phyloP scores from a whole-genome alignment of 35 echinoderm and acorn worm species.

The Strongylocentrotus purpuratus region DNA sequence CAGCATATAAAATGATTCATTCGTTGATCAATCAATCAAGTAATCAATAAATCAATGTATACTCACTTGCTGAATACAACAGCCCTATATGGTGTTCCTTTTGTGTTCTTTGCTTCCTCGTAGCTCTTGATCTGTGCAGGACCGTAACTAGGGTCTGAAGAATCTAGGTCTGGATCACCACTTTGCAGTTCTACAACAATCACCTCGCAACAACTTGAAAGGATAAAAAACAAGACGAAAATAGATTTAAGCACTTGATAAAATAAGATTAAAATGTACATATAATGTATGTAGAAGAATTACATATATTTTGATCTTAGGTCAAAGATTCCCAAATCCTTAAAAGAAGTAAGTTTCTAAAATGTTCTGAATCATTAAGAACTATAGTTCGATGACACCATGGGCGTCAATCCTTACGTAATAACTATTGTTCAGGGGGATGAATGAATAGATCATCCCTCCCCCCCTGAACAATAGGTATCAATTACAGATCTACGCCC shows the following conservation, averaged over 20 bases:
- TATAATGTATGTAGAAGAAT: not conserved
- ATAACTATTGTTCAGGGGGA: too few relatives aligned
- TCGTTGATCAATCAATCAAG: too few relatives aligned
- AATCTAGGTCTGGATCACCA: not conserved
- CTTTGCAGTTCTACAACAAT: not conserved
- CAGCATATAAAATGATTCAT: not conserved
- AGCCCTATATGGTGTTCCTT: not conserved
- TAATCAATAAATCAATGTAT: not conserved
- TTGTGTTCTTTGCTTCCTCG: not conserved
- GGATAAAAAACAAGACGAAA: not conserved
- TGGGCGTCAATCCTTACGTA: too few relatives aligned
- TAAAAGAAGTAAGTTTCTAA: not conserved
- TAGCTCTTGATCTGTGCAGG: not conserved
- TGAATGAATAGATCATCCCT: too few relatives aligned
- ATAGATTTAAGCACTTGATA: not conserved
- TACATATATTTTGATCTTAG: too few relatives aligned
- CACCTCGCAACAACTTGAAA: not conserved
- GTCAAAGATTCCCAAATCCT: too few relatives aligned
- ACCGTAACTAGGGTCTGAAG: not conserved
- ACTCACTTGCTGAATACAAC: not conserved
- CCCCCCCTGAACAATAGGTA: too few relatives aligned
- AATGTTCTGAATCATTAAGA: not conserved
- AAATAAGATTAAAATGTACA: not conserved
- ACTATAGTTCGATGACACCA: too few relatives aligned
- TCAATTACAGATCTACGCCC: too few relatives aligned